Evolutionary conservation across 2,113 vertebrate species (phyloP).

Genomic region (Tachysurus fulvidraco): DNA sequence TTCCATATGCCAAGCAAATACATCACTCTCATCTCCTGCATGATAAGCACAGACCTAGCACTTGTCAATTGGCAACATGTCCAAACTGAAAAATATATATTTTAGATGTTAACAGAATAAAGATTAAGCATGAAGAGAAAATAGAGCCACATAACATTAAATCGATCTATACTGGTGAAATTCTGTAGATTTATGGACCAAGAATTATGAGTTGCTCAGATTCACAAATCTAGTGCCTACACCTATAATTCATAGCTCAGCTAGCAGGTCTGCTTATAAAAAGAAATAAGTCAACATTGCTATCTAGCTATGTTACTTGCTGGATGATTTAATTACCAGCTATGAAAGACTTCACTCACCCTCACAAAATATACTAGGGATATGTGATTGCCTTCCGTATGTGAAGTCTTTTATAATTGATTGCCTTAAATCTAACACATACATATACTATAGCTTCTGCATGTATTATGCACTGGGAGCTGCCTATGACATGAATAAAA

Average conservation of each 20-base stretch:
- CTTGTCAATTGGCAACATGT: neutral
- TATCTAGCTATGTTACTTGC: neutral
- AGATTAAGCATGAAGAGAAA: neutral
- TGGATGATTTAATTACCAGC: neutral
- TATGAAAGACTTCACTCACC: neutral
- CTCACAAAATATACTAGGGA: neutral
- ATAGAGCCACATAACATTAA: neutral
- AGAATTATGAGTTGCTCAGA: neutral
- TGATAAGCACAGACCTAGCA: neutral
- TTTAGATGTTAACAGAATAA: neutral
- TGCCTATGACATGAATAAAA: neutral
- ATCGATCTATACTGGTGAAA: neutral
- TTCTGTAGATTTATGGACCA: neutral
- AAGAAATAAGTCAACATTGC: neutral
- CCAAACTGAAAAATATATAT: neutral
- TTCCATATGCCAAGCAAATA: neutral
- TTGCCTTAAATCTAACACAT: slow-evolving; percentile 24
- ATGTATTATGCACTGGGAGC: slow-evolving; percentile 45
- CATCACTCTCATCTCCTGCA: neutral
- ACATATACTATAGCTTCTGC: slow-evolving; percentile 49
- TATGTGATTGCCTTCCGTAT: neutral
- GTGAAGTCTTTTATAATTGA: neutral
- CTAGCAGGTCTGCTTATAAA: neutral
- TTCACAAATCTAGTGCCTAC: neutral
- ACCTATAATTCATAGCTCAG: neutral